Base-by-base conservation (phyloP, 1,140 invertebrate species). In the Psix sp. region DNA sequence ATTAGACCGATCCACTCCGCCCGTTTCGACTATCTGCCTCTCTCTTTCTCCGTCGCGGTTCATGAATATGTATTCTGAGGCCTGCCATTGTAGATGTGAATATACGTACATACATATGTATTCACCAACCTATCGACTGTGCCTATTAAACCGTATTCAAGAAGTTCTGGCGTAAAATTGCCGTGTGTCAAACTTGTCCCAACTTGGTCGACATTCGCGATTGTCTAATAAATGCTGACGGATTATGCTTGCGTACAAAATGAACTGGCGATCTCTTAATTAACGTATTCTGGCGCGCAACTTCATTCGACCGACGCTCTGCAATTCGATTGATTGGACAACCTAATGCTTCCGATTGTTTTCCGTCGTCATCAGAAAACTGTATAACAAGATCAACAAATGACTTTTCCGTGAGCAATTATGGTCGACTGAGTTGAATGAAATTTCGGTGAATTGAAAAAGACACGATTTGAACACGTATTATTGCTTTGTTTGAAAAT, bases 1-100 rank as follows among this genome's bases (percentile, higher is more conserved):
- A 85, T 85, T 86, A 86, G 82, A 77, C 79, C 77, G 76, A 80
- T 81, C 80, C 77, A 81, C 77, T 84, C 79, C 78, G 76, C 77
- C 81, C 59, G 77, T 83, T 82, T 82, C 80, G 54, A 77, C 77
- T 83, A 76, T 45, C 26, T 3, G 1, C n/a, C 11, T 40, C 13
- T 33, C 39, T 31, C 31, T 15, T 18, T 15, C 7, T 56, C 17
- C 1, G 33, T 17, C 21, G 13, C 46, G 0, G 38, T 77, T 82
- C 80, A 81, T 83, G 83, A 86, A 86, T 84, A 84, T 86, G 79
- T 68, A 86, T 82, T 76, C 20, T 26, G 43, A 70, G 71, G 48
- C 26, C 45, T 57, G 66, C 65, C 77, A 68, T 70, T 75, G 72
- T 56, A 43, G 39, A 15, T 31, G 52, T 51, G 51, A 48, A 16